Evolutionary conservation across 2,888 invertebrate genomes (phyloP).

Genomic region (Cerastoderma edule): DNA sequence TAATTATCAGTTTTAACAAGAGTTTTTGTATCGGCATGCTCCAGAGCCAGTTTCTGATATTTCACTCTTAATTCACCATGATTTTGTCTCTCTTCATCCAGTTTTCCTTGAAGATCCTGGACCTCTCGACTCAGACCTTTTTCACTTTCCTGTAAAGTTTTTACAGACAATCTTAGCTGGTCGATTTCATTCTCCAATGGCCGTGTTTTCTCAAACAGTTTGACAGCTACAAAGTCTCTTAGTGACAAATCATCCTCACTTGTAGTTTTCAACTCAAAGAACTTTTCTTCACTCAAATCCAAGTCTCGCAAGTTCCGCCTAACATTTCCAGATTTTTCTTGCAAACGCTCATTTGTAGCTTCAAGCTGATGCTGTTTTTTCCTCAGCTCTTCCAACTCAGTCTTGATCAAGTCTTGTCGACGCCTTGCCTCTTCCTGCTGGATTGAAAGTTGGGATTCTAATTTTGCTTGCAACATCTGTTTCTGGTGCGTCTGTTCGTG

Average conservation of each 20-base stretch:
- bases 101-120: constrained; percentile 73
- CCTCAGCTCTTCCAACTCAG: constrained; percentile 80
- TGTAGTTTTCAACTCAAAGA: constrained; percentile 74
- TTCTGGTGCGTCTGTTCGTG: constrained; percentile 82
- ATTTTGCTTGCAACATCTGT: constrained; percentile 79
- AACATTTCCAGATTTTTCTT: constrained; percentile 82
- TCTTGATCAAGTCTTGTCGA: constrained; percentile 78
- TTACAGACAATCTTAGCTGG: constrained; percentile 72
- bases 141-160: constrained; percentile 71
- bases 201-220: constrained; percentile 77
- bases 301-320: constrained; percentile 77
- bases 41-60: constrained; percentile 76
- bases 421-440: constrained; percentile 81
- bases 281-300: constrained; percentile 80
- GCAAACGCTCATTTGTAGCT: constrained; percentile 80
- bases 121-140: constrained; percentile 66
- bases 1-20: constrained; percentile 80
- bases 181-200: constrained; percentile 79
- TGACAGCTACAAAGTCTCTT: constrained; percentile 82
- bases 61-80: constrained; percentile 77
- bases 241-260: constrained; percentile 80
- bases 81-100: constrained; percentile 76
- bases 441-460: constrained; percentile 81
- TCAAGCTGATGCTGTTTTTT: constrained; percentile 81
- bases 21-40: constrained; percentile 75